Percentiles rank a stretch among this genome's conserved stretches.
Conservation (phyloP, 2,797 vertebrate genomes). For the Parauchenoglanis punctatus region DNA sequence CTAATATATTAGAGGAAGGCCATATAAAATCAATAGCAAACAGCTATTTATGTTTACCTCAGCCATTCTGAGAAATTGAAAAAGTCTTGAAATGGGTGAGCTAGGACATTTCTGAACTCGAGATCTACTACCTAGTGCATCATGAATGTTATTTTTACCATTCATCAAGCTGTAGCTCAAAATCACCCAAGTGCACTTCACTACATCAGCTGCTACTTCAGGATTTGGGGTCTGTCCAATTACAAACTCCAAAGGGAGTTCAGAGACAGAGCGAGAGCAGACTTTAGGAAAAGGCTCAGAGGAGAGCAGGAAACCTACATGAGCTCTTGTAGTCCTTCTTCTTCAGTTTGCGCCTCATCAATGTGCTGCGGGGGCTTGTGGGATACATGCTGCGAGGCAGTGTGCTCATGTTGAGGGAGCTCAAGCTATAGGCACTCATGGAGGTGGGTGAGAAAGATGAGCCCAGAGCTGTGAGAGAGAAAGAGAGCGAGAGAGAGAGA, state of each 20-base stretch:
- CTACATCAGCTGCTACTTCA: neutral
- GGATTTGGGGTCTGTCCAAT: neutral
- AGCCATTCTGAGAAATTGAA: constrained; percentile 48
- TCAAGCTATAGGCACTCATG: constrained; percentile 98
- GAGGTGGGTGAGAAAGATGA: constrained; percentile 83
- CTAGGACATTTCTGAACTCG: neutral
- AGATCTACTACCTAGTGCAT: neutral
- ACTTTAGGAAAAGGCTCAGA: neutral
- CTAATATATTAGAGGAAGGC: constrained; percentile 38
- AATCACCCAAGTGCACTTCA: constrained; percentile 12
- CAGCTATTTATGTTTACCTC: constrained; percentile 55
- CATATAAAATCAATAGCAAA: constrained; percentile 56
- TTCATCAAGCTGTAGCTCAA: constrained; percentile 30
- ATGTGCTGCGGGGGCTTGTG: constrained; percentile 91
- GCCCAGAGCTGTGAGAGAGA: constrained; percentile 67
- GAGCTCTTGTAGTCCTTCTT: constrained; percentile 99
- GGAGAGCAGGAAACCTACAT: constrained; percentile 76
- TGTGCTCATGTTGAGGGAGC: constrained; percentile 95
- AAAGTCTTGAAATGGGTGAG: constrained; percentile 45
- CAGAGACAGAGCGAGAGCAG: neutral
- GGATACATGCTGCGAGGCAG: constrained; percentile 95
- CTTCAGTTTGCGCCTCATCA: constrained; percentile 94
- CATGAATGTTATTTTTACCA: neutral
- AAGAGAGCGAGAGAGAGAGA: neutral
- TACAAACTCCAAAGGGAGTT: neutral